Evolutionary conservation across 2,888 invertebrate genomes (phyloP).

Genomic region (Metalampra italica): DNA sequence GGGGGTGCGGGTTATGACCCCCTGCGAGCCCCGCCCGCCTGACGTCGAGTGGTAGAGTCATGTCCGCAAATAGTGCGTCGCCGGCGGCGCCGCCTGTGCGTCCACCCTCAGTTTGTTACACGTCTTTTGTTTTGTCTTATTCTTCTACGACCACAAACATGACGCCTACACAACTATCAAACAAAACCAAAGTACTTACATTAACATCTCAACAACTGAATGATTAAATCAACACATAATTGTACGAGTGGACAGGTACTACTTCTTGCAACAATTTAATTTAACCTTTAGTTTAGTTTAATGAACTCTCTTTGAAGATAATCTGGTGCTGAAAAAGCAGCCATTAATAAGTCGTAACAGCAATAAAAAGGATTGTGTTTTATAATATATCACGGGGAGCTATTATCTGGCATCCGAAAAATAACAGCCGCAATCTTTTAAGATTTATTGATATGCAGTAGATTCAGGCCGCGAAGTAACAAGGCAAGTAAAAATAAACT

Average conservation of each 20-base stretch:
- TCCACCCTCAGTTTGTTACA: conserved; percentile 20
- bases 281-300: conserved; percentile 15
- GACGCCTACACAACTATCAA: conserved; percentile 13
- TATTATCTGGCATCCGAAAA: conserved; percentile 50
- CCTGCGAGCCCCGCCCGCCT: too few relatives aligned
- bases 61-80: conserved; percentile 28
- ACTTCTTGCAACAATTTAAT: conserved; percentile 19
- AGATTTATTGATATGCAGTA: conserved; percentile 43
- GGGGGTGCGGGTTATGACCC: too few relatives aligned
- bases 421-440: conserved; percentile 43
- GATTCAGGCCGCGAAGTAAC: conserved; percentile 29
- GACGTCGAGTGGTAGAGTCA: too few relatives aligned
- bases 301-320: conserved; percentile 44
- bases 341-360: conserved; percentile 49
- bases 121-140: conserved; percentile 20
- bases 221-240: conserved; percentile 3
- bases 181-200: neutral
- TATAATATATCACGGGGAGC: conserved; percentile 51
- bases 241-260: neutral
- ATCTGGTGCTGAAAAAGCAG: conserved; percentile 48
- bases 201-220: conserved; percentile 1
- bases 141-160: conserved; percentile 14
- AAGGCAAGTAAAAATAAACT: conserved; percentile 35
- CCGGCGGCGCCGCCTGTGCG: conserved; percentile 26
- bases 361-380: conserved; percentile 53